Base-by-base conservation (phyloP, 2,888 invertebrate species). In the Cylloceria caligata region DNA sequence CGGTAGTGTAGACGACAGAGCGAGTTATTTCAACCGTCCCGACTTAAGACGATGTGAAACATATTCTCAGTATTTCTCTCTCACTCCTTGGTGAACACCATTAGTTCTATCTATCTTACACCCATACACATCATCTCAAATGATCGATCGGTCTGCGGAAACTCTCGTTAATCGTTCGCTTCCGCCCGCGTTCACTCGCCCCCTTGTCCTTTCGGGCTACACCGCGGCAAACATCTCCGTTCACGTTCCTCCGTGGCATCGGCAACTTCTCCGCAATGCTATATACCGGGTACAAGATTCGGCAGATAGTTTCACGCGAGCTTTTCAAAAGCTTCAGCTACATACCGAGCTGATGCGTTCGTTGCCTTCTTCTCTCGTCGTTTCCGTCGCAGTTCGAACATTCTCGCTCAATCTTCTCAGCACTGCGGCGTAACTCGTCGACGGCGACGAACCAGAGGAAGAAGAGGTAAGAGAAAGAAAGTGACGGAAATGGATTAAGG, bases 131-230 rank as follows among this genome's bases (percentile, higher is more conserved):
- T 34, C 60, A 74, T 78, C 78, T 65, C 83, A 86, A 88, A 87
- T 87, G 88, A 88, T 89, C 89, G 89, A 88, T 89, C 85, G 87
- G 76, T 83, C 83, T 84, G 84, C 86, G 88, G 87, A 86, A 87
- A 88, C 85, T 88, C 89, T 88, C 88, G 86, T 90, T 88, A 89
- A 88, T 88, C 88, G 88, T 87, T 81, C 86, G 84, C 83, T 87
- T 88, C 90, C 88, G 86, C 79, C 47, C 65, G 65, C 71, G 65
- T 62, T 68, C 75, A 45, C 68, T 68, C 77, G 57, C 71, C 75
- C 27, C 55, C 68, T 68, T 74, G 57, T 75, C 75, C 27, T 47
- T 60, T 62, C 52, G 9, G 64, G 71, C 67, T 79, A 65, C 27
- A 64, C 21, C 24, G 21, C 60, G 34, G 30, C 45, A 16, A 79